Evolutionary conservation across 2,113 vertebrate species (phyloP), one percentile per base, ranked within the genome.

Genomic region (Solea solea): DNA sequence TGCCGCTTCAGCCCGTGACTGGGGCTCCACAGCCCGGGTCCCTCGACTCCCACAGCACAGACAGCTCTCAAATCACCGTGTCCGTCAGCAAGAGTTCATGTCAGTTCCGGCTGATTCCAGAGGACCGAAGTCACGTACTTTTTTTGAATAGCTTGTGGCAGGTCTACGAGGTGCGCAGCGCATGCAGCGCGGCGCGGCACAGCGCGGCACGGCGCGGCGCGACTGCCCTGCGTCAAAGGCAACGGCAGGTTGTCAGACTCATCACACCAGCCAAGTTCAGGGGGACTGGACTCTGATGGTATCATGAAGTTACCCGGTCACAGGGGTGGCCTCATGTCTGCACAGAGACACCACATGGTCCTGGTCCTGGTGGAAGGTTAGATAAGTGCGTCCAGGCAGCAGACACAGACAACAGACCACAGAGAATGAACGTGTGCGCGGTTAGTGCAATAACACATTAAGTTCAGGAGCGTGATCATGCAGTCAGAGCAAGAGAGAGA

Each of bases 211-310:
- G n/a, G n/a, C 45, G 45, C 12, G 4, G 45, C 45, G 34, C 34
- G 34, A 14, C 11, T 48, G 11, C 45, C 10, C 11, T 7, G 63
- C 78, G 76, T 80, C 82, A 79, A 65, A 56, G 45, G 42, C 34
- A 34, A 50, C 63, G 14, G 2, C 45, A 55, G 70, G 25, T 56
- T 62, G 64, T 13, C 5, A 6, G 41, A 53, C 28, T 71, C 71
- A 53, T 76, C 48, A 72, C 27, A 69, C 41, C 34, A 40, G 27
- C 27, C 1, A 55, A 25, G 16, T 61, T 67, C 16, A n/a, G 14
- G 14, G 45, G 11, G 4, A 13, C 14, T 48, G 45, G 42, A 10
- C 64, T 50, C 49, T 13, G 59, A 16, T 42, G 57, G 48, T 67
- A 15, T 15, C 15, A n/a, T 15, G 34, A 57, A 72, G 54, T 55